Evolutionary conservation across 2,113 vertebrate species (phyloP), one percentile per base, ranked within the genome.

Genomic region (Forbesichthys agassizii): DNA sequence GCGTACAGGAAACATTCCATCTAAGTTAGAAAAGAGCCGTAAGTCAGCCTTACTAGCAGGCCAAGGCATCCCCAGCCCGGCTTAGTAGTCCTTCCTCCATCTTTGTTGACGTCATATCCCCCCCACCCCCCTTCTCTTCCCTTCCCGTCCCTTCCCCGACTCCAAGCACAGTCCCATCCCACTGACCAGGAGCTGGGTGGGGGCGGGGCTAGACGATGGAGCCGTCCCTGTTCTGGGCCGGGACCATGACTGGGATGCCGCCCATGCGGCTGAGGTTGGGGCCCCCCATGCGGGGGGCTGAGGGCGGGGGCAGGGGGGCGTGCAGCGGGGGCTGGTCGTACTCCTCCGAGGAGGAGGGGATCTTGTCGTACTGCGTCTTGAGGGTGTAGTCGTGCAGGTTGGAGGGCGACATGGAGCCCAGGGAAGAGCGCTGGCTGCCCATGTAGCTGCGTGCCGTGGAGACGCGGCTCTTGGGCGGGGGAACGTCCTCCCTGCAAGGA

Each of bases 371-470:
- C 27, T 95, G 95, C 62, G 94, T 79, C 91, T 99, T 99, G 69
- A 86, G 74, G 77, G 93, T 81, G 73, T 96, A 99, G 9, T 96
- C 95, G 49, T 97, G 95, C 89, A 99, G 95, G 88, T 99, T 98
- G 73, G 97, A 99, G 8, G 98, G 98, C 4, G 98, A 98, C 96
- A 99, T 96, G 63, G 98, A 99, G 77, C 96, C 98, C 75, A 99
- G 88, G 13, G 98, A 99, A 2, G 98, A 99, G 71, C 95, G 96
- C 87, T 98, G 96, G 88, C 96, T 99, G 82, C 95, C 96, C 0
- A 95, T 92, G 89, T 96, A 97, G 91, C 96, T 98, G 78, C 95
- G 95, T 0, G 97, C 96, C 0, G 95, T 98, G 0, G 98, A 99
- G 3, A 93, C 93, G 0, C 98, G 96, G 56, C 96, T 98, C 88